Base-by-base conservation (phyloP, 35 echinoderm and acorn worm species). In the Apostichopus japonicus region DNA sequence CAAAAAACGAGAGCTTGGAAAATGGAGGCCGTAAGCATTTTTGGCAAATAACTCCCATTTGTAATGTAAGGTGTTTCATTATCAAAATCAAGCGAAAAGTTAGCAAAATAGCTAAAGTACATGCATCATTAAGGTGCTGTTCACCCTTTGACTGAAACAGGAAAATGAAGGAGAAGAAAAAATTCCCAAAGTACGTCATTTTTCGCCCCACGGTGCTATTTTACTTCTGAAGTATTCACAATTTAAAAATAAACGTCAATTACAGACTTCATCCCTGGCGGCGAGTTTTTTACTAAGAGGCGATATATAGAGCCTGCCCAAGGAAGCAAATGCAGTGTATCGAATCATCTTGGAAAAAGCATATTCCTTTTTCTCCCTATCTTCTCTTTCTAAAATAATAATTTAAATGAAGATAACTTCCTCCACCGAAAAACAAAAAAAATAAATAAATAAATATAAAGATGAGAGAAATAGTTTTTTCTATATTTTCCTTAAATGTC, bases 61-160 rank as follows among this genome's bases (percentile, higher is more conserved):
- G 19, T 84, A 89, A 89, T 89, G 62, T 89, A 73, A 89, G 86
- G 86, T 89, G 86, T 89, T 89, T 89, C 63, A 89, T 89, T 89
- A 89, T 89, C 21, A 54, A 72, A 89, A 89, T 89, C 71, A 72
- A 89, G 67, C 53, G 51, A 5, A 51, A 67, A 24, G 62, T 72
- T 13, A 87, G 59, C 5, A 22, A 65, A n/a, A 67, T 24, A 73
- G 22, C 61, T 56, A 65, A 63, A 89, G 56, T 89, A 89, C 61
- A 73, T 89, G 63, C 67, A 73, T 89, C 61, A 89, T 73, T 89
- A 89, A 89, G 67, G 67, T 67, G 67, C 86, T 89, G 61, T 89
- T 89, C 86, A 89, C 67, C 67, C 63, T 65, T 54, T 82, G 6
- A 82, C 54, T 82, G 79, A 52, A 78, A 61, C 57, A 61, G 33